Evolutionary conservation across 2,888 invertebrate species (phyloP), one percentile per base, ranked within the genome.

Genomic region (Diachrysia chrysitis): DNA sequence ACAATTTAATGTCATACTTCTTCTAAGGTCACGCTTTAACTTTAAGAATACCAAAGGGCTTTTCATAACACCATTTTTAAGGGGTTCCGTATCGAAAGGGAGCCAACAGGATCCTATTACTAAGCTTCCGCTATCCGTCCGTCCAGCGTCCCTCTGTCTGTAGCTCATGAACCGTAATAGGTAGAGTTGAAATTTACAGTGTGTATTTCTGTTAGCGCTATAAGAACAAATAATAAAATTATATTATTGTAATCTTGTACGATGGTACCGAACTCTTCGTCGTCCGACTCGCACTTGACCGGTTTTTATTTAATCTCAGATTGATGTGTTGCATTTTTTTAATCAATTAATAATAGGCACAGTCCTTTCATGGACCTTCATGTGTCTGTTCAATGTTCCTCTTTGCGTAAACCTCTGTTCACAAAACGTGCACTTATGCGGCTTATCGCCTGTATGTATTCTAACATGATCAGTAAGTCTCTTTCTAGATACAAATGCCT

Each of bases 401-500:
- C 92, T 83, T 69, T 95, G 95, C 0, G 93, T 91, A 69, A 95
- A 95, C 2, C 92, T 86, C 62, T 92, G 92, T 16, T 91, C 89
- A 70, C 95, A 95, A 0, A 93, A 81, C 0, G 59, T 63, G 65
- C 95, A 95, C 63, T 92, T 90, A 66, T 93, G 90, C 0, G 95
- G 95, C 37, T 93, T 90, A 59, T 93, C 95, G 0, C 95, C 95
- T 0, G 95, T 95, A 69, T 95, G 95, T 7, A 90, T 93, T 48
- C 91, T 88, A 1, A 89, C 85, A 71, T 95, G 95, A 19, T 94
- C 94, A 1, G 86, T 87, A 66, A 93, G 73, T 60, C 92, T 87
- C 48, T 91, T 89, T 72, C 89, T 93, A 0, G 94, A 92, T 3
- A 93, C 81, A 68, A 95, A 95, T 14, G 86, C 88, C 73, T 94